Evolutionary conservation across 2,113 vertebrate species (phyloP), one percentile per base, ranked within the genome.

Genomic region (Grallaria varia): DNA sequence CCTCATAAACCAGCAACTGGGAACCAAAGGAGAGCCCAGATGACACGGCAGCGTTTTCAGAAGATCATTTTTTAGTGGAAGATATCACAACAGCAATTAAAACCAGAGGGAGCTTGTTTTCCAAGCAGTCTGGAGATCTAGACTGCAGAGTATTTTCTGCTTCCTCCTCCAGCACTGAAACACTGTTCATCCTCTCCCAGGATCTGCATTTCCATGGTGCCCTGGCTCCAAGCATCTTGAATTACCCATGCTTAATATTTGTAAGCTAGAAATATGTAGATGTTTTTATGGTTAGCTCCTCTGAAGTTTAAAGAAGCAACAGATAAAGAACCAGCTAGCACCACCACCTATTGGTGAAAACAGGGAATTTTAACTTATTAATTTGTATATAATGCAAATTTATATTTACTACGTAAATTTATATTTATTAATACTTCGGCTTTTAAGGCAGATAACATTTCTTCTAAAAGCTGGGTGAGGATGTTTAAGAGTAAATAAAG

Each of bases 341-440:
- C 92, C 79, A 88, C 95, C 96, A 96, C 92, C 96, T 97, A 75
- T 96, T 81, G 96, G 96, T 84, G 76, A 86, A 39, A 92, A 63
- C 3, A 44, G 64, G 75, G 37, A 87, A 96, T 75, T 89, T 42
- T 33, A 22, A 59, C 19, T 47, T 80, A 39, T 53, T 73, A 19
- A 40, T 56, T 79, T n/a, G 5, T n/a, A 10, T n/a, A n/a, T n/a
- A n/a, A n/a, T n/a, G n/a, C n/a, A n/a, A n/a, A n/a, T n/a, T 60
- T n/a, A 5, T 24, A 18, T 60, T n/a, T n/a, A n/a, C n/a, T 52
- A 50, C 20, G 12, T 28, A 50, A 71, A 77, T 66, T 23, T 23
- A 3, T 25, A 31, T 13, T 90, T 63, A 13, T 45, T 59, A 63
- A 47, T 25, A 35, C 4, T 60, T 79, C 58, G 24, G 10, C 8